Percentiles rank a stretch among this genome's conserved stretches.
Conservation (phyloP, 2,888 invertebrate species). For the Metalampra italica region DNA sequence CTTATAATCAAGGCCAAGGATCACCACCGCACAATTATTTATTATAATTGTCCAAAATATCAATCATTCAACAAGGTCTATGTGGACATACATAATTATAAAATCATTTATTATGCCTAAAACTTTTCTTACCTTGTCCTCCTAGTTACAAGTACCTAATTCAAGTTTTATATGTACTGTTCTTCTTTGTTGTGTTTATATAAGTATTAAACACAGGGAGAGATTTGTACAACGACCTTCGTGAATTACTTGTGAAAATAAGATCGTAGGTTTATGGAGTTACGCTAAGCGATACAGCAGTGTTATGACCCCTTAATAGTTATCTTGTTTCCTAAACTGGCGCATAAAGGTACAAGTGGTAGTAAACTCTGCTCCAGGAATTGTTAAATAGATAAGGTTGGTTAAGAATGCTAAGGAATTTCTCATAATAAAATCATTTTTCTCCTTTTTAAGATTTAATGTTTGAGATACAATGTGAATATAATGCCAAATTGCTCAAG, state of each 20-base stretch:
- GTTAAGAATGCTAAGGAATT: too few relatives aligned
- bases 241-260: constrained; percentile 7
- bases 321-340: constrained; percentile 5
- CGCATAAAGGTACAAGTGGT: neutral
- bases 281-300: constrained; percentile 10
- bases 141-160: neutral
- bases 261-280: constrained; percentile 7
- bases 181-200: constrained; percentile 2
- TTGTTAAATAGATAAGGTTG: too few relatives aligned
- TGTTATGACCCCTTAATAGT: constrained; percentile 10
- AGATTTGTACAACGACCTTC: neutral
- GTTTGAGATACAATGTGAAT: too few relatives aligned
- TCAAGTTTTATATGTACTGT: constrained; percentile 4
- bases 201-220: constrained; percentile 6
- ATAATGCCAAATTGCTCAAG: too few relatives aligned
- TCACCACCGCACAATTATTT: neutral
- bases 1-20: neutral
- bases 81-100: too few relatives aligned
- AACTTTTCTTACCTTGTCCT: constrained; percentile 2
- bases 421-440: too few relatives aligned
- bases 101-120: neutral
- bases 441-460: too few relatives aligned
- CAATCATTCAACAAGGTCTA: neutral
- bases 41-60: neutral
- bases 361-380: neutral